Percentiles rank a stretch among this genome's conserved stretches.
These are phyloP conservation scores for Rhyacichthys aspro DNA, from an alignment of 2,797 vertebrate genomes.

Conservation along the genomic window DNA sequence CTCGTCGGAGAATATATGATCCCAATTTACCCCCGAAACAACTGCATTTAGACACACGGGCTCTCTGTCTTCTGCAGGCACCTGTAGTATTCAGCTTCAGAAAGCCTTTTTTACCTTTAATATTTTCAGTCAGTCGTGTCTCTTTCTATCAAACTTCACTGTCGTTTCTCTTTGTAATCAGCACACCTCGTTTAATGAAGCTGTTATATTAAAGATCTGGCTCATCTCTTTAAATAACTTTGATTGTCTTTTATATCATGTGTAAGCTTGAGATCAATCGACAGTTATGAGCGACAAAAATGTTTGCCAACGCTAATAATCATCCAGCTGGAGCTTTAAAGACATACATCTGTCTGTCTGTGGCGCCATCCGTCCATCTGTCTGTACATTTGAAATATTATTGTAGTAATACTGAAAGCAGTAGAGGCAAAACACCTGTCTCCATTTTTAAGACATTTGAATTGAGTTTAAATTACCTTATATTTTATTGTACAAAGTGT, in stretches of 20 bases:
- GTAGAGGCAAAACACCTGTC: background rate
- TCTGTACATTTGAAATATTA: background rate
- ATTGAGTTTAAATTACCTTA: conserved; percentile 18
- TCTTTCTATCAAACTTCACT: conserved; percentile 18
- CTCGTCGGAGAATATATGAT: conserved; percentile 56
- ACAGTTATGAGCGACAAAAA: background rate
- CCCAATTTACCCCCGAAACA: conserved; percentile 47
- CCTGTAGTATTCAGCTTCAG: conserved; percentile 13
- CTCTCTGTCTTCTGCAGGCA: background rate
- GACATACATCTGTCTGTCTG: background rate
- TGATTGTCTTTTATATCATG: background rate
- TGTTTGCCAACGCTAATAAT: background rate
- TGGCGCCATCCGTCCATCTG: background rate
- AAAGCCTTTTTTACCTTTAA: conserved; percentile 2
- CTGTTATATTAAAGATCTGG: too few relatives aligned
- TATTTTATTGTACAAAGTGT: conserved; percentile 27
- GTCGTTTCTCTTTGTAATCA: conserved; percentile 46
- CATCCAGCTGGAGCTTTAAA: conserved; percentile 12
- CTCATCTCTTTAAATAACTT: background rate
- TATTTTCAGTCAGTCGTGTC: background rate
- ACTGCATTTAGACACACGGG: conserved; percentile 43
- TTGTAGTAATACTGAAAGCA: background rate
- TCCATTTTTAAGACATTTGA: conserved; percentile 1
- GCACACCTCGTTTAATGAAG: conserved; percentile 5
- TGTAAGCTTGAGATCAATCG: background rate